Evolutionary conservation across 1,140 invertebrate genomes (phyloP).

Genomic region (Brachionus plicatilis): DNA sequence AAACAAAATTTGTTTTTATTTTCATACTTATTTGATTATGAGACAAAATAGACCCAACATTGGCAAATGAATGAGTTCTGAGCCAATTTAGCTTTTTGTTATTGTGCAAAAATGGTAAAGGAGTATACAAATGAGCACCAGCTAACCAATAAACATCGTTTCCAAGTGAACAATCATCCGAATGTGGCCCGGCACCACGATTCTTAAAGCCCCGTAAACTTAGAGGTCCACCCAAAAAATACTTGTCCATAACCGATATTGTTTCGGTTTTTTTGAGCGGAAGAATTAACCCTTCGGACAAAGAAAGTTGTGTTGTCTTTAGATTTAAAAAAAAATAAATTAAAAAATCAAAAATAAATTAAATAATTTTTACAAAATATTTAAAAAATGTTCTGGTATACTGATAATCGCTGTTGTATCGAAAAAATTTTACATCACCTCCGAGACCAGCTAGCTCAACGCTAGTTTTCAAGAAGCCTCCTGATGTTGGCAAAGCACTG

Average conservation of each 20-base stretch:
- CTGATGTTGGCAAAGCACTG: conserved; percentile 68
- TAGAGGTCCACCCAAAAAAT: conserved; percentile 78
- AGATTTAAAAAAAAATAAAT: conserved; percentile 43
- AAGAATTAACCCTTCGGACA: conserved; percentile 66
- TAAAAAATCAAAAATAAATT: conserved; percentile 41
- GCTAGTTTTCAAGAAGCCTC: conserved; percentile 62
- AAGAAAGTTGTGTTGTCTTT: conserved; percentile 68
- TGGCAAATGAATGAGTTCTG: conserved; percentile 74
- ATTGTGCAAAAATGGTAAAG: conserved; percentile 73
- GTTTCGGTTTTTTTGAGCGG: conserved; percentile 55
- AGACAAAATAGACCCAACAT: conserved; percentile 67
- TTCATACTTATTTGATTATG: conserved; percentile 10
- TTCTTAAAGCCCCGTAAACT: conserved; percentile 74
- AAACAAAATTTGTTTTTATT: not conserved
- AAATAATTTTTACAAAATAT: conserved; percentile 61
- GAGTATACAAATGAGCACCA: conserved; percentile 73
- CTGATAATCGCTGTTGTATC: conserved; percentile 73
- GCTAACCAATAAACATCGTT: conserved; percentile 70
- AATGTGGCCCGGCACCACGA: conserved; percentile 72
- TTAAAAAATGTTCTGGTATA: conserved; percentile 65
- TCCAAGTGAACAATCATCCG: conserved; percentile 58
- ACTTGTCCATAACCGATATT: conserved; percentile 70
- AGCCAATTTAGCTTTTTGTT: conserved; percentile 70
- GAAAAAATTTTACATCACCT: conserved; percentile 76
- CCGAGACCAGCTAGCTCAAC: conserved; percentile 77